Conservation (phyloP, 2,888 invertebrate species). For the Sepiola atlantica region DNA sequence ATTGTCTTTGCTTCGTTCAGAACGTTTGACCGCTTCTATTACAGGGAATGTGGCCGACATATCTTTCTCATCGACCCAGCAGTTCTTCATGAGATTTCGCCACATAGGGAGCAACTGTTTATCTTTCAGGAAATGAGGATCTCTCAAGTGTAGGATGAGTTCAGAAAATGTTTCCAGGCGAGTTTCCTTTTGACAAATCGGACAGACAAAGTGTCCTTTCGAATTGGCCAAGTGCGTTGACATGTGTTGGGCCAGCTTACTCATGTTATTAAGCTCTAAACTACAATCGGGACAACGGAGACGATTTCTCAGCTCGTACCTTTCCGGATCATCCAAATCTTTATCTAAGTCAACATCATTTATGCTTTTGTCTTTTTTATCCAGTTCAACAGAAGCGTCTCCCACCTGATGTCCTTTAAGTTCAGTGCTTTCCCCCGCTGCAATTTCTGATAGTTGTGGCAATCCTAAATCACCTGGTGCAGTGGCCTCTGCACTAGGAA, state of each 20-base stretch:
- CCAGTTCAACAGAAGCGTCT: not conserved
- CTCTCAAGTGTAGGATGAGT: slow-evolving; percentile 40
- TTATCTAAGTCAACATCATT: not conserved
- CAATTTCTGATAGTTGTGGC: not conserved
- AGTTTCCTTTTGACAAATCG: slow-evolving; percentile 42
- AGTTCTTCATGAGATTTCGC: slow-evolving; percentile 39
- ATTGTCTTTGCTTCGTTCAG: slow-evolving; percentile 13
- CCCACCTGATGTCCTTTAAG: not conserved
- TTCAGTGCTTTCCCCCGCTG: not conserved
- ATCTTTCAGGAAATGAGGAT: slow-evolving; percentile 43
- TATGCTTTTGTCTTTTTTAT: not conserved
- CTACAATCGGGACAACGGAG: slow-evolving; percentile 41
- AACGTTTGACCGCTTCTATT: slow-evolving; percentile 43
- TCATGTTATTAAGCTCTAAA: slow-evolving; percentile 37
- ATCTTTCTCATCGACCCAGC: slow-evolving; percentile 42
- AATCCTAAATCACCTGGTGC: not conserved
- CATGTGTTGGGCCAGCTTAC: slow-evolving; percentile 35
- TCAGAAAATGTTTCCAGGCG: slow-evolving; percentile 41
- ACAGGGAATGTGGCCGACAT: slow-evolving; percentile 41
- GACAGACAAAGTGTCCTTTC: slow-evolving; percentile 40
- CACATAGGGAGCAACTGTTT: slow-evolving; percentile 45
- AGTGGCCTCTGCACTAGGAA: not conserved
- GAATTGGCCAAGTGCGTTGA: slow-evolving; percentile 34
- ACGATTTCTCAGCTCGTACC: slow-evolving; percentile 38
- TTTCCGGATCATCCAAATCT: slow-evolving; percentile 25